Evolutionary conservation across 1,140 invertebrate genomes (phyloP).

Genomic region (Lasioglossum albipes): DNA sequence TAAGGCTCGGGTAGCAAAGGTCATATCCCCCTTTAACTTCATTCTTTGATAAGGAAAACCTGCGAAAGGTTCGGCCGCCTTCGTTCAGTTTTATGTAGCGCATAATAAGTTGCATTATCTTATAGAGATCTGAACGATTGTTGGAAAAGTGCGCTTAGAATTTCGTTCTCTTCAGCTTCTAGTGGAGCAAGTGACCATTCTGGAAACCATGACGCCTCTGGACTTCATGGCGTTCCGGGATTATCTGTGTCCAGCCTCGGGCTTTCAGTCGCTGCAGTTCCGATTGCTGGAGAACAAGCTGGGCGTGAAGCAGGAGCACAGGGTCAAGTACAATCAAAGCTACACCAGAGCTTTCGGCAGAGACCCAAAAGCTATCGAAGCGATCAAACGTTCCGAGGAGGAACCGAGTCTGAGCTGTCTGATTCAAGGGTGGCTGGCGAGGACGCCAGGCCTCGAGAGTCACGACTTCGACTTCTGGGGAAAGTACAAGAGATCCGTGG

Average conservation of each 20-base stretch:
- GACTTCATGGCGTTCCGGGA: constrained; percentile 98
- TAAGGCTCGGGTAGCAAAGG: too few relatives aligned
- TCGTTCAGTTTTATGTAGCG: too few relatives aligned
- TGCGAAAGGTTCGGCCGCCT: too few relatives aligned
- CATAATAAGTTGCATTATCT: too few relatives aligned
- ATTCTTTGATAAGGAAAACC: too few relatives aligned
- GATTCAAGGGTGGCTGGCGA: constrained; percentile 95
- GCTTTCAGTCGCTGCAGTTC: constrained; percentile 98
- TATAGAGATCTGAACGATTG: too few relatives aligned
- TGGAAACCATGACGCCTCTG: constrained; percentile 98
- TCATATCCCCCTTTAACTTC: too few relatives aligned
- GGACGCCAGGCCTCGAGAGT: constrained; percentile 93
- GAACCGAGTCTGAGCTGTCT: constrained; percentile 92
- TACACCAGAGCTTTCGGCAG: constrained; percentile 93
- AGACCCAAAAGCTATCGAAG: constrained; percentile 86
- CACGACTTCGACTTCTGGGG: constrained; percentile 96
- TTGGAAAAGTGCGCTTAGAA: not conserved
- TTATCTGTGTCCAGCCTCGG: constrained; percentile 95
- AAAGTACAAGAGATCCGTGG: constrained; percentile 91
- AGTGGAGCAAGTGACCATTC: constrained; percentile 97
- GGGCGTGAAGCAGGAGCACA: constrained; percentile 92
- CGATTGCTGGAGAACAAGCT: constrained; percentile 98
- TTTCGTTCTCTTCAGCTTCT: constrained; percentile 84
- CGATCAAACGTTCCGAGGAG: constrained; percentile 88
- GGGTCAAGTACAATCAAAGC: constrained; percentile 96